These are phyloP conservation scores for Emydocephalus ijimae DNA, from an alignment of 2,113 vertebrate species.

Conservation along the genomic window DNA sequence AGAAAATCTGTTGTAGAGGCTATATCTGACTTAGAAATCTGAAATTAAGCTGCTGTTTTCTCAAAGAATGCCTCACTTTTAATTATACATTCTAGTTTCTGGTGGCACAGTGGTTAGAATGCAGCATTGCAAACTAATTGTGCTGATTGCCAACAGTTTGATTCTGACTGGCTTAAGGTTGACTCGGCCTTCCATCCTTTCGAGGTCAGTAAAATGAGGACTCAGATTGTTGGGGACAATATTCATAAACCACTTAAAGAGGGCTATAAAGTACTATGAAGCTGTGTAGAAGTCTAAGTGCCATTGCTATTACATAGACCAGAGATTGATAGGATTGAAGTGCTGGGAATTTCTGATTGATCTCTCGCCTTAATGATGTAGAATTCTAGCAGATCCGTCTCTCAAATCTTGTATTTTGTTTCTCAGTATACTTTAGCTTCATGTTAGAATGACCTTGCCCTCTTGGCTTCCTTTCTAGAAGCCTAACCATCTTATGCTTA, in stretches of 20 bases:
- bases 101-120: neutral
- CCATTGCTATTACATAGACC: too few relatives aligned
- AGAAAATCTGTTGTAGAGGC: neutral
- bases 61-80: neutral
- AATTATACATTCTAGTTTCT: neutral
- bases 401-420: neutral
- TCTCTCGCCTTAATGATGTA: neutral
- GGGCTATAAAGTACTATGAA: too few relatives aligned
- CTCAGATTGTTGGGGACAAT: too few relatives aligned
- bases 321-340: neutral
- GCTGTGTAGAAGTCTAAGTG: too few relatives aligned
- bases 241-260: too few relatives aligned
- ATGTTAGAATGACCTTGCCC: neutral
- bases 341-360: neutral
- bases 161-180: too few relatives aligned
- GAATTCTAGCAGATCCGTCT: neutral
- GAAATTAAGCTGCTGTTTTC: neutral
- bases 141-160: too few relatives aligned
- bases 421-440: neutral
- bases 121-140: too few relatives aligned
- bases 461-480: neutral
- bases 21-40: neutral
- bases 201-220: too few relatives aligned
- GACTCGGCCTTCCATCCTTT: too few relatives aligned
- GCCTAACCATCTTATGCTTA: neutral